A percentile compares a stretch with the other conserved stretches of the same genome.
These are phyloP conservation scores for Temnopleurus reevesii DNA, from an alignment of 53 echinoderm and acorn worm genomes.

Conservation along the genomic window DNA sequence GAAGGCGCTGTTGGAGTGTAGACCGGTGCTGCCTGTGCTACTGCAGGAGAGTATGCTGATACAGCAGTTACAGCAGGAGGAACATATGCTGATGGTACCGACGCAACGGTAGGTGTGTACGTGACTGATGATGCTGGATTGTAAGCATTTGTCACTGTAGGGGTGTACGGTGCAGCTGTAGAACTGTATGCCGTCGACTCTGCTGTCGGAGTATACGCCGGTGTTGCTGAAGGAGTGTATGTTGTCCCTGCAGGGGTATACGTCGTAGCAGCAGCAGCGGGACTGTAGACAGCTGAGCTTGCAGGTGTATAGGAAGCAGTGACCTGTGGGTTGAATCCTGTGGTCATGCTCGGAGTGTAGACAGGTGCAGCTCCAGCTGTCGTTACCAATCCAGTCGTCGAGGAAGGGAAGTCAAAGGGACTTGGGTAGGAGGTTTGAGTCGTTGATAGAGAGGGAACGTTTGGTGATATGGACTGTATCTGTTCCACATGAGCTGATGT, in stretches of 20 bases:
- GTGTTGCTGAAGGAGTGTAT: conserved; percentile 24
- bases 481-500: conserved; percentile 27
- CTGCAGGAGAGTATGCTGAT: neutral
- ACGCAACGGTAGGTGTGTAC: conserved; percentile 19
- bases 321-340: conserved; percentile 17
- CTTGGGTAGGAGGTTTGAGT: conserved; percentile 13
- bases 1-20: conserved; percentile 8
- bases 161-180: conserved; percentile 17
- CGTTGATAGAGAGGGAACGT: conserved; percentile 20
- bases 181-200: conserved; percentile 3
- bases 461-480: conserved; percentile 41
- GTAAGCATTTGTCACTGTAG: conserved; percentile 4
- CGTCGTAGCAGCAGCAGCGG: neutral
- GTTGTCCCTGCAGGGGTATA: neutral
- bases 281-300: neutral
- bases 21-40: neutral
- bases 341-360: conserved; percentile 43
- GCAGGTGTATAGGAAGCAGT: conserved; percentile 3
- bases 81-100: conserved; percentile 7
- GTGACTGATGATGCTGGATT: neutral
- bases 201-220: conserved; percentile 8
- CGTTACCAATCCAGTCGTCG: neutral
- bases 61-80: conserved; percentile 13
- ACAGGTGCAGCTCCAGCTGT: neutral
- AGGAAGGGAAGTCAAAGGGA: conserved; percentile 26